A percentile compares a stretch with the other conserved stretches of the same genome.
Evolutionary conservation across 2,888 invertebrate genomes (phyloP).

Genomic region (Ctena decussata): DNA sequence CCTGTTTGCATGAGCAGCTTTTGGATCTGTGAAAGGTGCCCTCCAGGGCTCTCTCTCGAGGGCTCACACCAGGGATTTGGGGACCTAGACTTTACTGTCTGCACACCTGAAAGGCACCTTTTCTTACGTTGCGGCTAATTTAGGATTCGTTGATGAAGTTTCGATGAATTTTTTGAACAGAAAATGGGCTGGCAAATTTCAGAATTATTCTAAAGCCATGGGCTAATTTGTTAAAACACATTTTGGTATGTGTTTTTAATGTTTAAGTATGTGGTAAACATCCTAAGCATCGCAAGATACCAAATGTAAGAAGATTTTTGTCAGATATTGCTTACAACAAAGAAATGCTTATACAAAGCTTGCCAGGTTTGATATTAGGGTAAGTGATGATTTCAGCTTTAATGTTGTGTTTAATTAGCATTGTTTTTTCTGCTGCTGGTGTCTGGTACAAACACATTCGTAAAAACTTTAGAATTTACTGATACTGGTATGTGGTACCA

Average conservation of each 20-base stretch:
- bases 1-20: too few relatives aligned
- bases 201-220: background rate
- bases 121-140: too few relatives aligned
- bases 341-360: background rate
- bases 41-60: too few relatives aligned
- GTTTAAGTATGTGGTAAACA: background rate
- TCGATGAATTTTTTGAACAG: background rate
- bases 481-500: too few relatives aligned
- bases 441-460: too few relatives aligned
- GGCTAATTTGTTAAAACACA: conserved; percentile 10
- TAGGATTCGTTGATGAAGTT: background rate
- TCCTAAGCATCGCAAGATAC: background rate
- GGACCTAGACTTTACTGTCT: too few relatives aligned
- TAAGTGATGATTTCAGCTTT: background rate
- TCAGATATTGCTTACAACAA: conserved; percentile 7
- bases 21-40: too few relatives aligned
- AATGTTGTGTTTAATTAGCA: background rate
- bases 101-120: too few relatives aligned
- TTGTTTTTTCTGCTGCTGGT: too few relatives aligned
- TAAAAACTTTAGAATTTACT: too few relatives aligned
- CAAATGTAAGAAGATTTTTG: background rate
- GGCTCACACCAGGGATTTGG: too few relatives aligned
- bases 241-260: background rate
- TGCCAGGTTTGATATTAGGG: background rate
- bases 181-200: background rate